These are phyloP conservation scores for Copsychus sechellarum DNA, from an alignment of 2,113 vertebrate species.

Conservation along the genomic window DNA sequence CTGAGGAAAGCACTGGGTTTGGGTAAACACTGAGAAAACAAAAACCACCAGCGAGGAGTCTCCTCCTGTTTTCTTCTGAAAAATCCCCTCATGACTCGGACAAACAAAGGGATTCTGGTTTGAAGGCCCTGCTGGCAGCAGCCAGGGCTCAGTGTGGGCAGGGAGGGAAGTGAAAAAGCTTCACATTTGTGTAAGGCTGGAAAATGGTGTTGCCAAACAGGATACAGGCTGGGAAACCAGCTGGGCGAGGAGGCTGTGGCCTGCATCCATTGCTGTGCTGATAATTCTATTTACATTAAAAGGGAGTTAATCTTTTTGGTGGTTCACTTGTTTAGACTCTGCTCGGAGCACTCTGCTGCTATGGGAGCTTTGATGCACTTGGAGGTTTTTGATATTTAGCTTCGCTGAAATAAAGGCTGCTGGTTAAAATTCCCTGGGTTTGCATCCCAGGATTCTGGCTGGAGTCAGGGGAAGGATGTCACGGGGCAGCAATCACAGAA, in stretches of 20 bases:
- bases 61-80: not conserved
- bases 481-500: not conserved
- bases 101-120: not conserved
- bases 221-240: not conserved
- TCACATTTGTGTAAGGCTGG: not conserved
- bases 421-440: not conserved
- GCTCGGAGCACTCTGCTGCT: not conserved
- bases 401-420: not conserved
- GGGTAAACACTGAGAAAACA: not conserved
- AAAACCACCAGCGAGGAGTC: not conserved
- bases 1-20: not conserved
- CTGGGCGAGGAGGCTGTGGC: not conserved
- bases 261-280: not conserved
- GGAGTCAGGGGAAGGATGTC: not conserved
- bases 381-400: not conserved
- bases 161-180: slow-evolving; percentile 12
- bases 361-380: fast-evolving
- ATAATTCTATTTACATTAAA: not conserved
- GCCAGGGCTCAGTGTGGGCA: not conserved
- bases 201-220: not conserved
- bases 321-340: not conserved
- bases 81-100: fast-evolving
- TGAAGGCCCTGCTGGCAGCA: not conserved
- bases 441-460: fast-evolving
- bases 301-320: not conserved